Evolutionary conservation across 2,797 vertebrate species (phyloP).

Genomic region (Peromyscus attwateri): DNA sequence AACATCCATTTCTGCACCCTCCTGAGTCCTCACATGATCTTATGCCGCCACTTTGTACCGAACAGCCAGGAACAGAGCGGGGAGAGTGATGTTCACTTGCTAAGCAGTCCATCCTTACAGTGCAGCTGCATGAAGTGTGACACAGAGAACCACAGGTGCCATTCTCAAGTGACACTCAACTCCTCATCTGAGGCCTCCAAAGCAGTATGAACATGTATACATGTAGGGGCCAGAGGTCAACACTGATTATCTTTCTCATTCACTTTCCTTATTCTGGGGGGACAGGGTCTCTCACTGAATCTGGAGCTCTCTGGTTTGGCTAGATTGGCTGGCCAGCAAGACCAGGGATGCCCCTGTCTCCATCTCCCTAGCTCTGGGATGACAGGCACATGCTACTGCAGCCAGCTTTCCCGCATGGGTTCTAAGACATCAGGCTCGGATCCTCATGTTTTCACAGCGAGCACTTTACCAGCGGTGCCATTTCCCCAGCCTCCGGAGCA

Average conservation of each 20-base stretch:
- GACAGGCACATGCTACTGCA: neutral
- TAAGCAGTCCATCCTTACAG: neutral
- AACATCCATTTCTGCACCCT: neutral
- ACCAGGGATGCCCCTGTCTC: neutral
- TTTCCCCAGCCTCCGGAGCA: neutral
- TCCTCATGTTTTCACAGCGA: neutral
- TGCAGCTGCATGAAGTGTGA: neutral
- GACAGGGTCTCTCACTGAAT: neutral
- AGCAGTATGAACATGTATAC: neutral
- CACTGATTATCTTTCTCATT: neutral
- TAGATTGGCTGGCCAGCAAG: neutral
- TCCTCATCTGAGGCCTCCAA: neutral
- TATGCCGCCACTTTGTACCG: neutral
- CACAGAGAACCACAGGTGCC: accelerated
- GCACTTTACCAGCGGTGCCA: neutral
- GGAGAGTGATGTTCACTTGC: neutral
- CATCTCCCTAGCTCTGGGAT: neutral
- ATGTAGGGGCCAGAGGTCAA: neutral
- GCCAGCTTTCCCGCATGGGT: neutral
- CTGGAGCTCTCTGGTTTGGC: neutral
- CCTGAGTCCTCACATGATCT: neutral
- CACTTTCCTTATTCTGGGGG: neutral
- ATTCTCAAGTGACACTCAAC: neutral
- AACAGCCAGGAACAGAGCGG: neutral
- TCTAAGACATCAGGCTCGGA: neutral